Base-by-base conservation (phyloP, 2,113 vertebrate genomes). In the Neolamprologus tretocephalus region DNA sequence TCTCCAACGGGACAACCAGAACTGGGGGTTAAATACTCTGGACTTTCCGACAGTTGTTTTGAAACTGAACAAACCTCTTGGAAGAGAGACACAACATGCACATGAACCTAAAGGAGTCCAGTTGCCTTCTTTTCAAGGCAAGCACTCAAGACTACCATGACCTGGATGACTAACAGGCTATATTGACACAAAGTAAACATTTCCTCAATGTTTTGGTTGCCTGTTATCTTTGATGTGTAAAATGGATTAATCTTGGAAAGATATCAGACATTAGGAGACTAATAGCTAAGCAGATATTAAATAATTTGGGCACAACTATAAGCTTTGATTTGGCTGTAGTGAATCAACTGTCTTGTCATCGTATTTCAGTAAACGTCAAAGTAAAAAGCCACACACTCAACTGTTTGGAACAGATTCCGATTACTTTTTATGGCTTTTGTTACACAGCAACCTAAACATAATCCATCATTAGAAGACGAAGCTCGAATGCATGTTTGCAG, bases 401-500 rank as follows among this genome's bases (percentile, higher is more conserved):
- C 80, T 4, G 51, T 84, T 84, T 78, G 79, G n/a, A 85, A 68
- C 75, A 19, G 68, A 75, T 26, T 66, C 31, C 1, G 42, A 83
- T 89, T 49, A 2, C 87, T 89, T 88, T 92, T 68, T 26, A 37
- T 33, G 51, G 83, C 17, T 49, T 14, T 82, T 86, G 78, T 84
- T 83, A 61, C 55, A 63, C 54, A 81, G 84, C 17, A 71, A 86
- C 16, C 75, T 89, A 93, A 95, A 94, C 85, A 87, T 55, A 90
- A 87, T 91, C 83, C 81, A 85, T 94, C 86, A 80, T 57, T 9
- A 31, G 16, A 9, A 2, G 6, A 75, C 5, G 3, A 26, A 35
- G 80, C 81, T 28, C 49, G 28, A 55, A 55, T 23, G 63, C 54
- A 31, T 83, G 17, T 84, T 87, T 83, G 75, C 7, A 45, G 81